Percentiles rank a stretch among this genome's conserved stretches.
phyloP scores from a whole-genome alignment of 2,888 invertebrate genomes.

The Lithophane socia region DNA sequence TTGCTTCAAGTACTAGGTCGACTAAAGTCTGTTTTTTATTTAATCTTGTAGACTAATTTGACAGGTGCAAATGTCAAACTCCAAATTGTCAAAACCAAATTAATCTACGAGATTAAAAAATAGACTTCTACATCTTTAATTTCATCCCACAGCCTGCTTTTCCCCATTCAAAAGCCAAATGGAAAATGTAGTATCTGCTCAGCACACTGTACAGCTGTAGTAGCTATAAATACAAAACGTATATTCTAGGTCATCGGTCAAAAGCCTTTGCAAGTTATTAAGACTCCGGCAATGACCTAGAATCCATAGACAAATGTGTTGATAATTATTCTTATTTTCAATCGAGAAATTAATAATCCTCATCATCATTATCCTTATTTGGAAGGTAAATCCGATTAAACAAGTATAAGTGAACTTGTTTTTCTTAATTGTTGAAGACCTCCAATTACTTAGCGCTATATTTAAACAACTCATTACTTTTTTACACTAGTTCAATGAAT shows the following conservation, averaged over 20 bases:
- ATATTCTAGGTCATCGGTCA: neutral
- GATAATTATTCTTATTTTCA: constrained; percentile 17
- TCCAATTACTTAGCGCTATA: constrained; percentile 58
- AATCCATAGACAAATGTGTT: constrained; percentile 12
- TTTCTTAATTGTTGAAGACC: constrained; percentile 54
- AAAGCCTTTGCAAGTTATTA: constrained; percentile 4
- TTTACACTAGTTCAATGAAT: constrained; percentile 51
- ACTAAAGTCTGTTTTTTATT: no score
- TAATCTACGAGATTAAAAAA: no score
- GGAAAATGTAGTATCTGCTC: neutral
- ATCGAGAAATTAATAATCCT: constrained; percentile 37
- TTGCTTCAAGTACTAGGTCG: neutral
- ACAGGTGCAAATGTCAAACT: no score
- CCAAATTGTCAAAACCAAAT: no score
- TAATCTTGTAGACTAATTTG: no score
- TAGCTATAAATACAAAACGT: neutral
- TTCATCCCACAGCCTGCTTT: neutral
- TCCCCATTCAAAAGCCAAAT: neutral
- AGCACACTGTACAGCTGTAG: neutral
- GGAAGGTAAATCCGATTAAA: constrained; percentile 49
- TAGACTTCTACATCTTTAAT: neutral
- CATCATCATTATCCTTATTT: constrained; percentile 36
- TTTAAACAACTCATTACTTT: constrained; percentile 58
- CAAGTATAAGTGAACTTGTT: constrained; percentile 37
- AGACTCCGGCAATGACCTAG: constrained; percentile 8